Evolutionary conservation across 2,113 vertebrate species (phyloP), one percentile per base, ranked within the genome.

Genomic region (Cryptotis parvus): DNA sequence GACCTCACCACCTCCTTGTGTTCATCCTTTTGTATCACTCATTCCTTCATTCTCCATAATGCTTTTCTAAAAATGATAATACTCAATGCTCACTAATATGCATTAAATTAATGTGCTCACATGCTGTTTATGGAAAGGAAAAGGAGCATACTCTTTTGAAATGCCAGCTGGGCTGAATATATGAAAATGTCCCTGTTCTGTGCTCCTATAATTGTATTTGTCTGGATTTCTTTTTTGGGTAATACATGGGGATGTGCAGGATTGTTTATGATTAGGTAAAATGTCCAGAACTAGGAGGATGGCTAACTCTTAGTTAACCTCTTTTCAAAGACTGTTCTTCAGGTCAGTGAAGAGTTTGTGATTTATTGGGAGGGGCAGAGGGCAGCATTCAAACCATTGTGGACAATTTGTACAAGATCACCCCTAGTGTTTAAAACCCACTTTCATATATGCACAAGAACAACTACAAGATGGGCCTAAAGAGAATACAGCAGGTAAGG

Each of bases 291-390:
- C 10, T 9, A 70, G 12, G 49, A 12, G 2, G 52, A 22, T 77
- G 26, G 33, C 37, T 93, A 88, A 52, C 58, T 39, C 58, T 79
- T 73, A n/a, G 12, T 63, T 18, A 37, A 37, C 37, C 63, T 76
- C 15, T 33, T 94, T 80, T 83, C 39, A 92, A 79, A 88, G 55
- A 91, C 35, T 83, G 55, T 7, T 68, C 37, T 84, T 89, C 76
- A 74, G 52, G 22, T 73, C 43, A 11, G 24, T 66, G 65, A 88
- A 94, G 79, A 45, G 61, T 55, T 27, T 89, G 86, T 55, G 61
- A 85, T 66, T 90, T 82, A 81, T 73, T 41, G 15, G 79, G 52
- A n/a, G 1, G 20, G 2, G 2, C 0, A 1, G 18, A 6, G 41
- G 82, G 41, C 22, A 76, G 61, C 31, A 77, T 89, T 89, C 27